A percentile compares a stretch with the other conserved stretches of the same genome.
Conservation (phyloP, 2,888 invertebrate genomes). For the Eledona agricola region DNA sequence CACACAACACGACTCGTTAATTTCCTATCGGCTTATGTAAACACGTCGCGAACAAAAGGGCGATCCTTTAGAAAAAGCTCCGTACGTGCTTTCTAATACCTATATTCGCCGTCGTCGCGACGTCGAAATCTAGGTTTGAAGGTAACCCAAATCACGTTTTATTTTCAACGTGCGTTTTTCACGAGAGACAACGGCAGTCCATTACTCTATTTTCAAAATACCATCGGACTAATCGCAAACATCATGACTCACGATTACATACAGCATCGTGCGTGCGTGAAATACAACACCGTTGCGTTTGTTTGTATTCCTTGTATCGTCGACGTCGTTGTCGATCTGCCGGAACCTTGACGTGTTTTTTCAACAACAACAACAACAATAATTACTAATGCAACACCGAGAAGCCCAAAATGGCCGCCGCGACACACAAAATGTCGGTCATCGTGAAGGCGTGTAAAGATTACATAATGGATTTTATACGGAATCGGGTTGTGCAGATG, state of each 20-base stretch:
- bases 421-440: constrained; percentile 1
- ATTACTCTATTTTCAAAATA: constrained; percentile 26
- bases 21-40: constrained; percentile 25
- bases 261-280: constrained; percentile 29
- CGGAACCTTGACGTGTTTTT: constrained; percentile 22
- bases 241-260: constrained; percentile 21
- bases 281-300: constrained; percentile 23
- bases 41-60: constrained; percentile 13
- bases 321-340: constrained; percentile 1
- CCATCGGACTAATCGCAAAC: constrained; percentile 16
- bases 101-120: constrained; percentile 4
- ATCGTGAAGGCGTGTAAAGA: constrained; percentile 5
- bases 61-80: constrained; percentile 8
- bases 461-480: constrained; percentile 16
- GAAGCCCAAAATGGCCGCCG: constrained; percentile 10
- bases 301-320: constrained; percentile 10
- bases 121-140: constrained; percentile 28
- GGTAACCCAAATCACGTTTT: constrained; percentile 26
- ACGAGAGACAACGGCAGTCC: constrained; percentile 20
- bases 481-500: constrained; percentile 13
- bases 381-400: background rate
- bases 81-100: constrained; percentile 20
- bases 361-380: constrained; percentile 8
- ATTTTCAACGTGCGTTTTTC: constrained; percentile 18
- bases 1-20: constrained; percentile 19